Evolutionary conservation across 2,888 invertebrate genomes (phyloP).

Genomic region (Pinctada fucata): DNA sequence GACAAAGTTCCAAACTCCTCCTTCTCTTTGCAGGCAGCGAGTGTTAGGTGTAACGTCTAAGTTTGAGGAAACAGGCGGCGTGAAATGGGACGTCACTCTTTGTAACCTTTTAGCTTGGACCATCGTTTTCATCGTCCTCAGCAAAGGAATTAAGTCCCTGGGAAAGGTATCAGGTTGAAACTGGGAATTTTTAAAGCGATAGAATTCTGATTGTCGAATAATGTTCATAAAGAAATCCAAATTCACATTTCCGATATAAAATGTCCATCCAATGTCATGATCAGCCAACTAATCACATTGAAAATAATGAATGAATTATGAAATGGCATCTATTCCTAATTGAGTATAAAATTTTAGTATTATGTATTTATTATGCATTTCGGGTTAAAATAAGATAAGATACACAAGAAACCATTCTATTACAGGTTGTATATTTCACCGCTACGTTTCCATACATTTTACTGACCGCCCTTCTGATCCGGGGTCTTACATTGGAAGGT

Average conservation of each 20-base stretch:
- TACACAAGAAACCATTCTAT: too few relatives aligned
- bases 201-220: too few relatives aligned
- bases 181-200: too few relatives aligned
- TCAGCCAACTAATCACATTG: too few relatives aligned
- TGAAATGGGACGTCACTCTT: slow-evolving; percentile 73
- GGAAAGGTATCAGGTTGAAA: slow-evolving; percentile 69
- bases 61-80: slow-evolving; percentile 65
- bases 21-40: slow-evolving; percentile 52
- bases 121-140: slow-evolving; percentile 72
- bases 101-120: slow-evolving; percentile 74
- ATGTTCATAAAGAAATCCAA: neutral
- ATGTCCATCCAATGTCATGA: slow-evolving; percentile 49
- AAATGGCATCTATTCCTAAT: too few relatives aligned
- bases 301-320: too few relatives aligned
- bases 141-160: slow-evolving; percentile 75
- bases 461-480: slow-evolving; percentile 64
- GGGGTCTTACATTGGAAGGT: slow-evolving; percentile 67
- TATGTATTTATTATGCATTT: too few relatives aligned
- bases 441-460: slow-evolving; percentile 69
- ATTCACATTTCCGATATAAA: slow-evolving; percentile 29
- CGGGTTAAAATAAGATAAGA: too few relatives aligned
- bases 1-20: too few relatives aligned
- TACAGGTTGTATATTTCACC: slow-evolving; percentile 66
- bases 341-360: too few relatives aligned
- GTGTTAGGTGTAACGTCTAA: slow-evolving; percentile 69